These are phyloP conservation scores for Sthenelais limicola DNA, from an alignment of 2,888 invertebrate species.

Conservation along the genomic window DNA sequence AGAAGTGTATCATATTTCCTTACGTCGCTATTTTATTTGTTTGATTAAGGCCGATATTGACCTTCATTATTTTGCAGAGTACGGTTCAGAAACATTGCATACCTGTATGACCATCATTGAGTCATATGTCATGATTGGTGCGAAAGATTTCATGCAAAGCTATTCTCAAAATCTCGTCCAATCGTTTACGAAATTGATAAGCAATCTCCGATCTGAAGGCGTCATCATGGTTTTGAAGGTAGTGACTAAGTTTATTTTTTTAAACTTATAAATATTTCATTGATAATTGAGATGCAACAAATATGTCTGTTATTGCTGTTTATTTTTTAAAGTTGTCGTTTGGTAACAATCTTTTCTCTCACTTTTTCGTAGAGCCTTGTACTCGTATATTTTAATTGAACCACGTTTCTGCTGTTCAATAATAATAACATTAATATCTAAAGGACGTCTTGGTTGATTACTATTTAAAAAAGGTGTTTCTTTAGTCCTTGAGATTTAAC, in stretches of 20 bases:
- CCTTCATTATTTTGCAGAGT: slow-evolving; percentile 76
- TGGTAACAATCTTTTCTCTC: background rate
- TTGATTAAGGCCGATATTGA: no score
- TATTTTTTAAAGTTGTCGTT: background rate
- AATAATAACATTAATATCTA: no score
- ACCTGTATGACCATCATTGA: slow-evolving; percentile 86
- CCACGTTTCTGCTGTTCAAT: no score
- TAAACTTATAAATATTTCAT: background rate
- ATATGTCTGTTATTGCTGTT: no score
- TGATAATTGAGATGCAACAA: background rate
- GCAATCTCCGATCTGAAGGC: slow-evolving; percentile 85
- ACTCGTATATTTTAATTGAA: no score
- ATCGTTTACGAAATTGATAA: slow-evolving; percentile 81
- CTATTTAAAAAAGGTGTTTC: no score
- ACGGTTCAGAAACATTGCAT: slow-evolving; percentile 85
- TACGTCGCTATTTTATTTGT: no score
- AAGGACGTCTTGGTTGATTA: no score
- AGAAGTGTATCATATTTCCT: no score
- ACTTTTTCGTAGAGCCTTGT: no score
- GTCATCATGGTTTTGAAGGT: slow-evolving; percentile 81
- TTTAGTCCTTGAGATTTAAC: no score
- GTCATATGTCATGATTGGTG: slow-evolving; percentile 85
- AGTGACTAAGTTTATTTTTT: background rate
- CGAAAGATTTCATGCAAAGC: slow-evolving; percentile 82
- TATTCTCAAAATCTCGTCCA: slow-evolving; percentile 82